Base-by-base conservation (phyloP, 2,797 vertebrate species). In the Clarias fuscus region DNA sequence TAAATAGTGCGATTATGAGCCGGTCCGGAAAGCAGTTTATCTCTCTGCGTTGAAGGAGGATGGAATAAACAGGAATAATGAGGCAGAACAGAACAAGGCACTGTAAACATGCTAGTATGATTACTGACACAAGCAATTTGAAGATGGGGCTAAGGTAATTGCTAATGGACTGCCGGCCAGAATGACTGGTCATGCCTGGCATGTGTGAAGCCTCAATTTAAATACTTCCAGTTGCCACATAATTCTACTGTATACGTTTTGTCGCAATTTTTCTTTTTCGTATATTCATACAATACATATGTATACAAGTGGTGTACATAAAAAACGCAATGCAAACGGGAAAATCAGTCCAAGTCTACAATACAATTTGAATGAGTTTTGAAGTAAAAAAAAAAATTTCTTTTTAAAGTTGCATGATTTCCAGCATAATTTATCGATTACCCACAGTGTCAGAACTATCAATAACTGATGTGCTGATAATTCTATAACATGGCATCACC, bases 61-160 rank as follows among this genome's bases (percentile, higher is more conserved):
- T 20, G 40, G 79, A 65, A 80, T 80, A 65, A 65, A 43, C 70
- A 84, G 71, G 70, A 80, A 88, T 85, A 88, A 88, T 87, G 84
- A 87, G 70, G 71, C 75, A 70, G 83, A 84, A 90, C 6, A n/a
- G 53, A 5, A 68, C 77, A 76, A n/a, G n/a, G 24, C 84, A 70
- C n/a, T 20, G 82, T 78, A 86, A 83, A 89, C 48, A 83, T 20
- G 17, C 11, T 61, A 40, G 86, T 71, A 78, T 11, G 53, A 83
- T 33, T 87, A 53, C 53, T 73, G 80, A 70, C 84, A 80, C 20
- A 27, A 48, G 62, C 62, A 48, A 80, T 72, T 86, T 79, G 43
- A 64, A 43, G 43, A 67, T 53, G 75, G 40, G 37, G 37, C 33
- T 61, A 79, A 62, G 58, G 62, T 79, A 79, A 58, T 53, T 7